These are phyloP conservation scores for Leptinotarsa lineolata DNA, from an alignment of 1,140 invertebrate genomes.

Conservation along the genomic window DNA sequence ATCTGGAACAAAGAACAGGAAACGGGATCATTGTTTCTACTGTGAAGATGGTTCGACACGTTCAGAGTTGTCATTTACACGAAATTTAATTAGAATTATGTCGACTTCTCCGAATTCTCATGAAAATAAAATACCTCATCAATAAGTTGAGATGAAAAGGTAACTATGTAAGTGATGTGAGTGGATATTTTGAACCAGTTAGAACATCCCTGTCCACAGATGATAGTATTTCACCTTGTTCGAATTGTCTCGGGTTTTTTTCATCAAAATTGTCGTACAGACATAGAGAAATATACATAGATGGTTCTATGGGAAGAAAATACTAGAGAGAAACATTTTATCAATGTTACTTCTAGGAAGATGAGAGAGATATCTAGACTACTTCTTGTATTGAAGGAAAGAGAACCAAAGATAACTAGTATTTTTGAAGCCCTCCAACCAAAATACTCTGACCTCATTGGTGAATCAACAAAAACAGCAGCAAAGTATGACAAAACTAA, in stretches of 20 bases:
- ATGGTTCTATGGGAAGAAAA: too few species aligned
- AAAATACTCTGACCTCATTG: conserved; percentile 31
- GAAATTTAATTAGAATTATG: too few species aligned
- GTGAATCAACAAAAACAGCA: conserved; percentile 35
- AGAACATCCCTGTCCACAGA: not conserved
- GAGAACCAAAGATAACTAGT: conserved; percentile 3
- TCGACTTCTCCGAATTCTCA: too few species aligned
- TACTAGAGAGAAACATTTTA: not conserved
- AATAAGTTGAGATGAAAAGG: conserved; percentile 29
- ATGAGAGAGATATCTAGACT: conserved; percentile 41
- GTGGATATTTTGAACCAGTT: conserved; percentile 13
- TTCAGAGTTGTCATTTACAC: too few species aligned
- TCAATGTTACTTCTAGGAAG: conserved; percentile 35
- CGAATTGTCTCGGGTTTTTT: conserved; percentile 17
- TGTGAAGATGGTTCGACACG: too few species aligned
- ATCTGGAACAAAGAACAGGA: too few species aligned
- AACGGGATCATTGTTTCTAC: too few species aligned
- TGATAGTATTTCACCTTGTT: not conserved
- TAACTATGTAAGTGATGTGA: conserved; percentile 22
- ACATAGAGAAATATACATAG: too few species aligned
- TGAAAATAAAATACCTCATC: too few species aligned
- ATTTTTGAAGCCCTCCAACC: conserved; percentile 40
- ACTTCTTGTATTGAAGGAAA: conserved; percentile 27
- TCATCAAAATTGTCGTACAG: conserved; percentile 18
- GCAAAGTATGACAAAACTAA: conserved; percentile 31